These are phyloP conservation scores for Chaetodon trifascialis DNA, from an alignment of 2,113 vertebrate genomes.

Conservation along the genomic window DNA sequence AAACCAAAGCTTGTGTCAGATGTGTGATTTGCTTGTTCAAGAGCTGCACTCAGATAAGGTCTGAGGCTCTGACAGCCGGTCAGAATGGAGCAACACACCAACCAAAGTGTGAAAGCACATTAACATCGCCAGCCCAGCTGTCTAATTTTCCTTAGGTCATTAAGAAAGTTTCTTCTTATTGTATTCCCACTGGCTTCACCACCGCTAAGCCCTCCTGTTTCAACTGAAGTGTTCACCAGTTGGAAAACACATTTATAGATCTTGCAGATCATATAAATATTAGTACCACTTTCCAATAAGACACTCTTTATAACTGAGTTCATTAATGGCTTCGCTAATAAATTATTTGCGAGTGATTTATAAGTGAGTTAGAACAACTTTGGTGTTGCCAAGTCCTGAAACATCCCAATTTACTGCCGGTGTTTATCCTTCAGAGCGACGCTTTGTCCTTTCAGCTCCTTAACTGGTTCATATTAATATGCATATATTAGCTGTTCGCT, in stretches of 20 bases:
- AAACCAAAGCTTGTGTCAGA: not conserved
- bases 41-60: not conserved
- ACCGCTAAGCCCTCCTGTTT: not conserved
- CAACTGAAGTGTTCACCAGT: not conserved
- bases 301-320: not conserved
- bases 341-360: not conserved
- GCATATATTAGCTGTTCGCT: no score
- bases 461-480: not conserved
- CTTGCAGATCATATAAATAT: not conserved
- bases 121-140: not conserved
- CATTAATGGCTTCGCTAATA: not conserved
- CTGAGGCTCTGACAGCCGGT: not conserved
- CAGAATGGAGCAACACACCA: not conserved
- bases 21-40: not conserved
- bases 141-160: constrained; percentile 17
- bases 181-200: not conserved
- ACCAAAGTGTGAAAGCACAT: constrained; percentile 14
- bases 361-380: not conserved
- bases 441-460: not conserved
- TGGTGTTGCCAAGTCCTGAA: not conserved
- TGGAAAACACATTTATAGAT: not conserved
- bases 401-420: not conserved
- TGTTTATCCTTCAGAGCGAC: not conserved
- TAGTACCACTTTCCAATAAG: not conserved
- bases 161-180: not conserved